These are phyloP conservation scores for Arrhopalites spinosus DNA, from an alignment of 2,888 invertebrate species.

Conservation along the genomic window DNA sequence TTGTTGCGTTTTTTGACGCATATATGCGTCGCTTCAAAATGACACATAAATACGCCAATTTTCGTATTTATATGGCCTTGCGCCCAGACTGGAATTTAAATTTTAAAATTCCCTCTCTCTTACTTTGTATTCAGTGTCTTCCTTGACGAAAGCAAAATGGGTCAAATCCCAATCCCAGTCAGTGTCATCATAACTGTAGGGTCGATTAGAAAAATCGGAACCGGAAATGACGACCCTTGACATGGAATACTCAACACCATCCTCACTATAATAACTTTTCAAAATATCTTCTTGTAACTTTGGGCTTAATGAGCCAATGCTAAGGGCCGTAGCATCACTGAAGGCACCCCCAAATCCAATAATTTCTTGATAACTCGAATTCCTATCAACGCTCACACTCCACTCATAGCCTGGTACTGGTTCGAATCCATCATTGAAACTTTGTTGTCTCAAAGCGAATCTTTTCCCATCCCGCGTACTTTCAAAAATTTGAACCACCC, in stretches of 20 bases:
- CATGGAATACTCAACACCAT: constrained; percentile 47
- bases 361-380: constrained; percentile 44
- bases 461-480: constrained; percentile 46
- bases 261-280: constrained; percentile 39
- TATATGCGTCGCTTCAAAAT: no score
- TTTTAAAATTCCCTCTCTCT: no score
- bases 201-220: constrained; percentile 47
- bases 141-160: constrained; percentile 69
- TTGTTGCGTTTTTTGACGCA: no score
- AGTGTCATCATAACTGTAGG: constrained; percentile 49
- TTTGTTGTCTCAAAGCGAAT: constrained; percentile 29
- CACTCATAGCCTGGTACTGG: constrained; percentile 2
- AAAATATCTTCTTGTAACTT: constrained; percentile 37
- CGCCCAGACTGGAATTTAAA: no score
- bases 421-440: constrained; percentile 40
- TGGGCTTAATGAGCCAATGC: constrained; percentile 38
- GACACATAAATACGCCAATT: no score
- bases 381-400: constrained; percentile 35
- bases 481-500: constrained; percentile 42
- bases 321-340: constrained; percentile 44
- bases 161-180: constrained; percentile 61
- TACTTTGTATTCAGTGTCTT: constrained; percentile 74
- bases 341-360: constrained; percentile 49
- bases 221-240: constrained; percentile 48
- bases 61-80: no score